Evolutionary conservation across 2,888 invertebrate species (phyloP).

Genomic region (Hesperia comma): DNA sequence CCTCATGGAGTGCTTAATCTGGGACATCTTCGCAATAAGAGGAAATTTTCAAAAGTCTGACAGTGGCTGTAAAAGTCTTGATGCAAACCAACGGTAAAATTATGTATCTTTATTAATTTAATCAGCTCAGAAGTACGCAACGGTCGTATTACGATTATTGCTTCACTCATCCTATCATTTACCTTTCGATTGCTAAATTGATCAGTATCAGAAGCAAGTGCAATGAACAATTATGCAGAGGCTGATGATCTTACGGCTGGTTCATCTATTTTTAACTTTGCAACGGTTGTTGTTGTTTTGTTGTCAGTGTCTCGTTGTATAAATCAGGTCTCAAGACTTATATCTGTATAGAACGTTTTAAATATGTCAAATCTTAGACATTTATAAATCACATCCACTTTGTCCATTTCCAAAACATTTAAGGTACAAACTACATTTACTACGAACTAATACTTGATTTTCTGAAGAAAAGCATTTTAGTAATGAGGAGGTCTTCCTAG

Average conservation of each 20-base stretch:
- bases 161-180: not conserved
- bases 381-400: no score
- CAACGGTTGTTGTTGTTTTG: constrained; percentile 30
- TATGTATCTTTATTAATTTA: no score
- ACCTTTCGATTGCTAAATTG: not conserved
- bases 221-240: constrained; percentile 29
- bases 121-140: not conserved
- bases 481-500: not conserved
- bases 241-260: constrained; percentile 27
- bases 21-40: not conserved
- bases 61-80: no score
- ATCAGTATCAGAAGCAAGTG: not conserved
- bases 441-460: no score
- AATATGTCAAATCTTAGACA: no score
- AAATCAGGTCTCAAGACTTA: not conserved
- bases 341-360: no score
- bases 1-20: not conserved
- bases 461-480: no score
- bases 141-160: not conserved
- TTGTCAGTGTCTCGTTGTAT: not conserved
- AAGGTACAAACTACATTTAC: no score
- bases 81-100: no score
- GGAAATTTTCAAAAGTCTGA: not conserved
- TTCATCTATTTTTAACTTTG: constrained; percentile 36
- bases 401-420: no score